A percentile compares a stretch with the other conserved stretches of the same genome.
Evolutionary conservation across 2,797 vertebrate species (phyloP).

Genomic region (Oophaga sylvatica): DNA sequence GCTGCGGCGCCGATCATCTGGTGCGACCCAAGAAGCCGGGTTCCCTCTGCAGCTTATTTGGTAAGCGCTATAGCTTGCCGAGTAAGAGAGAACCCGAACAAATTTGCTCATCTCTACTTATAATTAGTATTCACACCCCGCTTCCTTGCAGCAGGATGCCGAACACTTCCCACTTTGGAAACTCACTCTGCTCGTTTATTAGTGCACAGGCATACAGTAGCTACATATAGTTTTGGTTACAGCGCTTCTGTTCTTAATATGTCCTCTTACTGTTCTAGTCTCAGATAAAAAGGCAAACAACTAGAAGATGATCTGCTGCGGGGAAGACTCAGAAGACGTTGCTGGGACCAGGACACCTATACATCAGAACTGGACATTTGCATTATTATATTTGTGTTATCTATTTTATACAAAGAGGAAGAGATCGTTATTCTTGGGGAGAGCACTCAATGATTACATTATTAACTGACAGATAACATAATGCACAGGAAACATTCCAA

Average conservation of each 20-base stretch:
- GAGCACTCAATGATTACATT: not conserved
- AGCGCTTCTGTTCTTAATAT: not conserved
- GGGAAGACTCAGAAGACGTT: not conserved
- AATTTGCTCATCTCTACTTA: too few relatives aligned
- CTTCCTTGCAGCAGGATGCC: too few relatives aligned
- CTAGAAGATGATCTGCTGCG: not conserved
- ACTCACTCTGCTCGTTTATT: not conserved
- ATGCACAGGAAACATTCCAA: not conserved
- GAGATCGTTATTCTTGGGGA: not conserved
- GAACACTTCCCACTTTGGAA: not conserved
- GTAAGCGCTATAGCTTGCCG: too few relatives aligned
- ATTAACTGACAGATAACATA: constrained; percentile 7
- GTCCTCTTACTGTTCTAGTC: not conserved
- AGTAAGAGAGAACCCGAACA: too few relatives aligned
- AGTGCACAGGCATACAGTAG: not conserved
- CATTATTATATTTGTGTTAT: not conserved
- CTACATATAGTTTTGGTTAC: not conserved
- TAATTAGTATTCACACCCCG: too few relatives aligned
- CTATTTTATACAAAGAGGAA: not conserved
- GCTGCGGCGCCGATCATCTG: too few relatives aligned
- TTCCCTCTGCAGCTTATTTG: too few relatives aligned
- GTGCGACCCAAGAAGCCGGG: too few relatives aligned
- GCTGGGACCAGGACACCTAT: not conserved
- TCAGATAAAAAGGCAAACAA: constrained; percentile 44
- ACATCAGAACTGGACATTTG: not conserved